phyloP scores from a whole-genome alignment of 2,797 vertebrate genomes.

The Poeciliopsis presidionis region DNA sequence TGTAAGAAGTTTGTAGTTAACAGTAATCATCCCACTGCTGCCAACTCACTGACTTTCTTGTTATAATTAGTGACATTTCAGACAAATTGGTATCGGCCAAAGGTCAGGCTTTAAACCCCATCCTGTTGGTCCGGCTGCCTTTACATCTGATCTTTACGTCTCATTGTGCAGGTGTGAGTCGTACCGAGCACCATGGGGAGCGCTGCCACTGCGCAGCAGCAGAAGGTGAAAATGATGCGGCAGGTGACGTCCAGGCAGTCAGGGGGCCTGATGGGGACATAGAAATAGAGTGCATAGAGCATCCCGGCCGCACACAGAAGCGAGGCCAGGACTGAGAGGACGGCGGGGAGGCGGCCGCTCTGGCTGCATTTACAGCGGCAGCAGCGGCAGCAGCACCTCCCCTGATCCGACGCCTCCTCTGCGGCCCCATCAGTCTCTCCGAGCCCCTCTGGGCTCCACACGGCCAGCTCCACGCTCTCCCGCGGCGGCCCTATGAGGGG shows the following conservation, averaged over 20 bases:
- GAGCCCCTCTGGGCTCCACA: constrained; percentile 58
- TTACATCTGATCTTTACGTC: no score
- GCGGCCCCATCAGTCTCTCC: constrained; percentile 42
- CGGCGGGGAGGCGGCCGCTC: constrained; percentile 63
- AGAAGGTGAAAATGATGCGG: constrained; percentile 75
- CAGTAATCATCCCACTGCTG: no score
- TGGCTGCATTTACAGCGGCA: constrained; percentile 69
- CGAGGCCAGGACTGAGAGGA: constrained; percentile 73
- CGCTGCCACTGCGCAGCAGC: constrained; percentile 76
- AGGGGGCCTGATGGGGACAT: constrained; percentile 73
- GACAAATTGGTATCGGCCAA: no score
- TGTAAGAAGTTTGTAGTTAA: no score
- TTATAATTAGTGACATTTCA: no score
- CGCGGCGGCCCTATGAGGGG: constrained; percentile 62
- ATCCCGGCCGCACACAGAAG: constrained; percentile 73
- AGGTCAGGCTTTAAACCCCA: no score
- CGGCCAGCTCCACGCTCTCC: constrained; percentile 74
- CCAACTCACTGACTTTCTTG: no score
- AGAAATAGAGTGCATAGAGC: constrained; percentile 78
- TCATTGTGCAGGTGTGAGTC: constrained; percentile 44
- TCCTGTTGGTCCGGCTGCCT: no score
- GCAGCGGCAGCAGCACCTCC: constrained; percentile 61
- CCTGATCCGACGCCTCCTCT: constrained; percentile 25
- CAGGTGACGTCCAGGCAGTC: constrained; percentile 65
- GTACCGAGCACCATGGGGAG: constrained; percentile 79